Base-by-base conservation (phyloP, 2,888 invertebrate genomes). In the Glyphotaelius pellucidus region DNA sequence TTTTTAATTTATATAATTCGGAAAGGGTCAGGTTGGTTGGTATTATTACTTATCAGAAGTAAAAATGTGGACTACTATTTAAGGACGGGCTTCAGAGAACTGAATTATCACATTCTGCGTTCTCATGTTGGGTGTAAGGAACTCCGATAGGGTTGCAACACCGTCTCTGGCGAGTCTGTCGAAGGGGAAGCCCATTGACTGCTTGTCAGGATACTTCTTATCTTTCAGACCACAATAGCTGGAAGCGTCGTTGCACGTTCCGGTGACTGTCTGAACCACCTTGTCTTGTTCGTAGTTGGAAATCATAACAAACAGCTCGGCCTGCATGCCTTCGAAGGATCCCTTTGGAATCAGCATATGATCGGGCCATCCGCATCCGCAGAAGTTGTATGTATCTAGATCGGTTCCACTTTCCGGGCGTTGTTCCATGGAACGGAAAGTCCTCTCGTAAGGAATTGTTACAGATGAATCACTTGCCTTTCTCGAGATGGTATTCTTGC, bases 361-460 rank as follows among this genome's bases (percentile, higher is more conserved):
- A 47, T 94, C 94, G 0, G 95, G 95, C 95, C 95, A 95, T 42
- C 95, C 95, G 86, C 95, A 95, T 79, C 94, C 94, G 93, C 95
- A 95, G 93, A 94, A 94, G 92, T 94, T 94, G 91, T 93, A 91
- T 96, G 0, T 96, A 96, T 35, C 94, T 93, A 0, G 97, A 97
- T 0, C 97, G 96, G 90, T 80, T 5, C 96, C 95, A 84, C 96
- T 96, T 0, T 96, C 96, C 0, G 97, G 97, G 0, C 98, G 96
- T n/a, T 86, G 42, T 25, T 30, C 31, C 86, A 86, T 52, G 97
- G 94, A 94, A 19, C 98, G 97, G 97, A 98, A 98, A 1, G 98
- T 98, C 92, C 97, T 96, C 94, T 98, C 98, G 94, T 97, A 98
- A 0, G 98, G 98, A 94, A 98, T 98, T 15, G 98, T 98, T 19